Percentiles rank a stretch among this genome's conserved stretches.
Evolutionary conservation across 2,888 invertebrate genomes (phyloP).

Genomic region (Stegophylla sp.): DNA sequence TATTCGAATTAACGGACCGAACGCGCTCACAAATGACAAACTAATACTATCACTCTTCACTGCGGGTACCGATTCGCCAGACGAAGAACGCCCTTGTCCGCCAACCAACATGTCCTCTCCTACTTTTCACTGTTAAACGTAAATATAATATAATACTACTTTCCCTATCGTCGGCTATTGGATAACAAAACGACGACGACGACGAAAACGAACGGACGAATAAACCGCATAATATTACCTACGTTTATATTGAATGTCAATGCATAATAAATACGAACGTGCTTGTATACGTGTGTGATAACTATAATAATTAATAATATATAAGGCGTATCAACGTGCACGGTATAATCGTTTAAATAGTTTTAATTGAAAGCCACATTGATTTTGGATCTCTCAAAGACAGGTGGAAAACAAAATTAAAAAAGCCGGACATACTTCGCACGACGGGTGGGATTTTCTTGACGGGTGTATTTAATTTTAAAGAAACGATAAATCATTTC

Average conservation of each 20-base stretch:
- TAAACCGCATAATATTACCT: background rate
- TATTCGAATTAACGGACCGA: conserved; percentile 27
- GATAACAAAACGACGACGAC: conserved; percentile 36
- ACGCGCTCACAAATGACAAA: conserved; percentile 45
- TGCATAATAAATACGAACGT: background rate
- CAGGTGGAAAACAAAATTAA: too few species aligned
- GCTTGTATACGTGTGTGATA: too few species aligned
- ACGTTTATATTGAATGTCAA: conserved; percentile 12
- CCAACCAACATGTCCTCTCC: conserved; percentile 51
- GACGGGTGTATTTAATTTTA: too few species aligned
- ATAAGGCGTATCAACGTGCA: background rate
- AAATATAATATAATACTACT: conserved; percentile 44
- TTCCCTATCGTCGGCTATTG: conserved; percentile 49
- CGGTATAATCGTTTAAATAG: background rate
- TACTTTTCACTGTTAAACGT: conserved; percentile 54
- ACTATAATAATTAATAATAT: too few species aligned
- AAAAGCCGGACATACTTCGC: too few species aligned
- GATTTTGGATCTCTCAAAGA: background rate
- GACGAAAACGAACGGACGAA: background rate
- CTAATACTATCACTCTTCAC: conserved; percentile 54
- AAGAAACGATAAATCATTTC: too few species aligned
- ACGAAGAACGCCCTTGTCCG: conserved; percentile 58
- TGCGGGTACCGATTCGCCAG: conserved; percentile 42
- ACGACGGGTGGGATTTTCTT: too few species aligned
- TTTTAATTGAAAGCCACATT: background rate